Conservation (phyloP, 2,113 vertebrate genomes). For the Halcyon malimbica region DNA sequence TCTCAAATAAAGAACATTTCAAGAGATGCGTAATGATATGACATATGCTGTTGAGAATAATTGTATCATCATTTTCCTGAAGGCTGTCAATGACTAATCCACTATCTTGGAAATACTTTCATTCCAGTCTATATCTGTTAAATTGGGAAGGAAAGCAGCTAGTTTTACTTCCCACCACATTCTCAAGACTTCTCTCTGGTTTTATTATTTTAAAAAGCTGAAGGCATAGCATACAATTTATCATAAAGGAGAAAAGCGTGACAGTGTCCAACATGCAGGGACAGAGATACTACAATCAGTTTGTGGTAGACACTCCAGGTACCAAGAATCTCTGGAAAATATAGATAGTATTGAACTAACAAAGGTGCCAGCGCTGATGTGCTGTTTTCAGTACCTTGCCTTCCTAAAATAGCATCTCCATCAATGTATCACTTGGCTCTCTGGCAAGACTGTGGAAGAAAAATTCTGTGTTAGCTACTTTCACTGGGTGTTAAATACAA, state of each 20-base stretch:
- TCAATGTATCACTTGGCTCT: not conserved
- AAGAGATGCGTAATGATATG: not conserved
- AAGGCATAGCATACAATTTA: not conserved
- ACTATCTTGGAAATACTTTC: not conserved
- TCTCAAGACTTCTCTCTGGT: not conserved
- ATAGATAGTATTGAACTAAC: not conserved
- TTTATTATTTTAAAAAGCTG: not conserved
- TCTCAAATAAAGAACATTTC: not conserved
- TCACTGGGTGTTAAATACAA: not conserved
- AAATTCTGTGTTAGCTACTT: not conserved
- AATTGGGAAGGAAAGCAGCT: not conserved
- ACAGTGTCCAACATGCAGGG: not conserved
- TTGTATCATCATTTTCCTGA: conserved; percentile 36
- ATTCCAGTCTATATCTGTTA: not conserved
- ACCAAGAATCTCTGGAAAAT: not conserved
- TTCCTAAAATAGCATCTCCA: not conserved
- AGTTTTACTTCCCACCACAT: not conserved
- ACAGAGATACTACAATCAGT: not conserved
- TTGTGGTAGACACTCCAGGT: not conserved
- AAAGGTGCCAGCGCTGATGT: not conserved
- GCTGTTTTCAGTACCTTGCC: not conserved
- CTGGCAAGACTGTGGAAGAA: not conserved
- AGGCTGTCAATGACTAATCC: conserved; percentile 10
- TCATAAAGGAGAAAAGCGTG: not conserved
- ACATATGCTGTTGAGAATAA: not conserved